phyloP scores from a whole-genome alignment of 2,797 vertebrate genomes.

The Sparidentex hasta region DNA sequence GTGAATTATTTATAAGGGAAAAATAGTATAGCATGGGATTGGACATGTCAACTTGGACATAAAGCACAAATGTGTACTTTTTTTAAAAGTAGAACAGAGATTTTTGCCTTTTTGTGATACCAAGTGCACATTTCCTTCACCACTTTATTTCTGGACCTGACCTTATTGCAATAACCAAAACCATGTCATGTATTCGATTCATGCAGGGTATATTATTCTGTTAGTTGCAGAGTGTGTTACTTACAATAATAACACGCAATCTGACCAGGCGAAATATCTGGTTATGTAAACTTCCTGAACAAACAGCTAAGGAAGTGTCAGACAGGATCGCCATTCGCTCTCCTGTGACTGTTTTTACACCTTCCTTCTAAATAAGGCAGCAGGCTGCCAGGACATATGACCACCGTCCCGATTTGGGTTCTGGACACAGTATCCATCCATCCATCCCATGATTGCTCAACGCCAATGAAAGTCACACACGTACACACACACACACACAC shows the following conservation, averaged over 20 bases:
- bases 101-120: constrained; percentile 2
- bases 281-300: constrained; percentile 80
- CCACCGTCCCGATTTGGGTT: constrained; percentile 87
- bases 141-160: constrained; percentile 21
- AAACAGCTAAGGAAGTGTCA: constrained; percentile 84
- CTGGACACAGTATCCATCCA: constrained; percentile 85
- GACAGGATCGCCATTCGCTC: constrained; percentile 86
- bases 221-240: constrained; percentile 49
- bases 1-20: neutral
- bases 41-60: neutral
- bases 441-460: constrained; percentile 86
- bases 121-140: neutral
- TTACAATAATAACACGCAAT: constrained; percentile 73
- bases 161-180: constrained; percentile 6
- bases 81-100: neutral
- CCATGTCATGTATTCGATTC: constrained; percentile 50
- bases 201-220: constrained; percentile 51
- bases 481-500: constrained; percentile 64
- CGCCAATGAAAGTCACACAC: constrained; percentile 84
- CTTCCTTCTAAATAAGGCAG: constrained; percentile 96
- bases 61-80: neutral
- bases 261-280: constrained; percentile 74
- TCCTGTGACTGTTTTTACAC: constrained; percentile 90
- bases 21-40: neutral
- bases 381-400: constrained; percentile 86